Base-by-base conservation (phyloP, 2,888 invertebrate species). In the Stenolophus ochropezus region DNA sequence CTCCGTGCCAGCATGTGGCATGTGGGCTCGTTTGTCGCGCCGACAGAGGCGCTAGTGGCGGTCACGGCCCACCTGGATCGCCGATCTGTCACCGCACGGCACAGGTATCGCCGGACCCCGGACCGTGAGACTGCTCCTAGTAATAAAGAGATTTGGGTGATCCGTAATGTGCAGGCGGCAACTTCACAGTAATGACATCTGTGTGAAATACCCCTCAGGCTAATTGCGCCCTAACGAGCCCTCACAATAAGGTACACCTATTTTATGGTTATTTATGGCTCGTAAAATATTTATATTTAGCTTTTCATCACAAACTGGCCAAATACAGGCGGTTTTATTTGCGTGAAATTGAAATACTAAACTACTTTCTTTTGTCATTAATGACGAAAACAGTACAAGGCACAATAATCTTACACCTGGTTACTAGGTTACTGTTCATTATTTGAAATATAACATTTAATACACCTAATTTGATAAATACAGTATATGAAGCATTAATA, bases 11-110 rank as follows among this genome's bases (percentile, higher is more conserved):
- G 75, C 56, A 56, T 56, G 75, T 33, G 27, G 27, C 51, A 51
- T 49, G 74, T 74, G 74, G 49, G 74, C 23, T 74, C 49, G 74
- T 74, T 47, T 75, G 74, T 23, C 42, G 27, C 53, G 53, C 74
- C 74, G 74, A 75, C 74, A 75, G 74, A 75, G 74, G 74, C 53
- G 74, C 74, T 74, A 65, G 61, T 33, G 33, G 65, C 65, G 75
- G 49, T 74, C 74, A 73, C 74, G 53, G 75, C 75, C 75, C 75
- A 75, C 75, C 75, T 75, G 75, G 75, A 75, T 56, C 23, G 75
- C 56, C 75, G 25, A 75, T 75, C 75, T 75, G 75, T 75, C 75
- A 75, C 74, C 53, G 53, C 27, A 65, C 16, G 61, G 27, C 61
- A 69, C 65, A 69, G 65, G 65, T 69, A 69, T 14, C 18, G 8